These are phyloP conservation scores for Psix sp. DNA, from an alignment of 1,140 invertebrate species.

Conservation along the genomic window DNA sequence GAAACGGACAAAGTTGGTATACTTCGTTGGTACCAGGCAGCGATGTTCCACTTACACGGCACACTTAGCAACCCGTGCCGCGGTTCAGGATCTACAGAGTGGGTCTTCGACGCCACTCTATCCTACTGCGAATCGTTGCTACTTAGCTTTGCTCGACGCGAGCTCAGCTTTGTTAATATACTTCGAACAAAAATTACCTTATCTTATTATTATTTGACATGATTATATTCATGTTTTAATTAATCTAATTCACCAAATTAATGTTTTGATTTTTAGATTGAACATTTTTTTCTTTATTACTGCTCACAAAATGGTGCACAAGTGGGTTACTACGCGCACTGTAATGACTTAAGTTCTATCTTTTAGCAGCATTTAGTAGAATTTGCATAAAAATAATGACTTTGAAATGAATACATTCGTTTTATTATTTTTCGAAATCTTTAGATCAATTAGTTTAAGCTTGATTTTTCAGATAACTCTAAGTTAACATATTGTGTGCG, in stretches of 20 bases:
- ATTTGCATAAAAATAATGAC: too few species aligned
- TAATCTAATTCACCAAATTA: too few species aligned
- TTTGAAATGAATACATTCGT: too few species aligned
- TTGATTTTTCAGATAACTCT: neutral
- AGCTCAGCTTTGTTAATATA: conserved; percentile 48
- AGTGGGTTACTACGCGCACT: too few species aligned
- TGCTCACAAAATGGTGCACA: too few species aligned
- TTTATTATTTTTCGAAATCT: too few species aligned
- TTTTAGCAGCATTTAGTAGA: too few species aligned
- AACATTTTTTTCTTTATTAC: too few species aligned
- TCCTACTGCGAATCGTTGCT: conserved; percentile 60
- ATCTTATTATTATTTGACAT: neutral
- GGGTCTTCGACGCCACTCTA: conserved; percentile 64
- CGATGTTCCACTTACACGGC: conserved; percentile 77
- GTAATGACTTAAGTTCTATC: too few species aligned
- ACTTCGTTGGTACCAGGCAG: conserved; percentile 75
- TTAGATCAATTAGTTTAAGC: too few species aligned
- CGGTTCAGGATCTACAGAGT: conserved; percentile 74
- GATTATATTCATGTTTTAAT: too few species aligned
- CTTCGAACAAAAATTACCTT: neutral
- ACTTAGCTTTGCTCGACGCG: conserved; percentile 45
- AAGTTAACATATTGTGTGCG: conserved; percentile 4
- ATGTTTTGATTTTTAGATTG: too few species aligned
- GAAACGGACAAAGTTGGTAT: conserved; percentile 73
- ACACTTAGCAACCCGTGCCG: conserved; percentile 73